A percentile compares a stretch with the other conserved stretches of the same genome.
phyloP scores from a whole-genome alignment of 35 echinoderm and acorn worm species.

The Strongylocentrotus purpuratus region DNA sequence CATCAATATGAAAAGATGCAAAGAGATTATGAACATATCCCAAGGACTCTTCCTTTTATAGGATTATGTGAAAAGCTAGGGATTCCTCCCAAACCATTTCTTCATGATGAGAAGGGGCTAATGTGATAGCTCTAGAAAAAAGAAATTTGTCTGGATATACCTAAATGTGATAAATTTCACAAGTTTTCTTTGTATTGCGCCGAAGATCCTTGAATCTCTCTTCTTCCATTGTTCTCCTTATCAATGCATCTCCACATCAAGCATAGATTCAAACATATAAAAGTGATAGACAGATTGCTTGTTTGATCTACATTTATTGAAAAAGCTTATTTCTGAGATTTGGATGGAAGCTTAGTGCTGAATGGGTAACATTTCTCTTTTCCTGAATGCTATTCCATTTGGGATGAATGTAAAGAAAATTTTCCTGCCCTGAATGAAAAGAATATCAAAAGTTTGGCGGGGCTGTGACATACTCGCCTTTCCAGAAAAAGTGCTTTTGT shows the following conservation, averaged over 20 bases:
- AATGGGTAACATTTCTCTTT: not conserved
- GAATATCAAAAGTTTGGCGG: not conserved
- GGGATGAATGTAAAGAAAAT: not conserved
- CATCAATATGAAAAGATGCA: not conserved
- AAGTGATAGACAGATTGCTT: slow-evolving; percentile 11
- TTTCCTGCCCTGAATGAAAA: not conserved
- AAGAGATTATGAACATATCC: not conserved
- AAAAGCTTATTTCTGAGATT: not conserved
- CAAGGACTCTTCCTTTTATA: not conserved
- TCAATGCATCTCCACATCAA: not conserved
- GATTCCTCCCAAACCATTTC: not conserved
- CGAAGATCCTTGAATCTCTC: not conserved
- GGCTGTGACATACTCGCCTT: not conserved
- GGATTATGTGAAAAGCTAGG: not conserved
- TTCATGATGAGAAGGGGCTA: not conserved
- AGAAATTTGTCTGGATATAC: not conserved
- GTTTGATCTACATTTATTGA: not conserved
- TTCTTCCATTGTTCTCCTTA: not conserved
- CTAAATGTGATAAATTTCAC: not conserved
- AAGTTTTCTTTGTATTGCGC: not conserved
- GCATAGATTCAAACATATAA: not conserved
- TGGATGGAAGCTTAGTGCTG: not conserved
- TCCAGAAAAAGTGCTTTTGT: not conserved
- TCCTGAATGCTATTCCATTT: not conserved
- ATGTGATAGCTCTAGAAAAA: not conserved